Evolutionary conservation across 2,888 invertebrate genomes (phyloP).

Genomic region (Leptura quadrifasciata): DNA sequence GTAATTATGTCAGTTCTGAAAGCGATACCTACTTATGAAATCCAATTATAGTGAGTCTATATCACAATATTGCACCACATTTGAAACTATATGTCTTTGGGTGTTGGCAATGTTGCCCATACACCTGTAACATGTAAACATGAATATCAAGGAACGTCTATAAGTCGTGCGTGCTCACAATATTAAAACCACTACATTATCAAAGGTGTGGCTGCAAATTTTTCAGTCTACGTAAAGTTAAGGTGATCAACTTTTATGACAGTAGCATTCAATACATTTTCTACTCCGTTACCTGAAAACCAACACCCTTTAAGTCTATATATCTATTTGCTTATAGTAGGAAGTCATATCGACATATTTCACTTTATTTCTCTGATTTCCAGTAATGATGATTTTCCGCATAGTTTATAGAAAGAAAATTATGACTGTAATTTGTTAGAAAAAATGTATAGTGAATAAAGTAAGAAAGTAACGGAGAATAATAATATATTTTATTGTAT

Average conservation of each 20-base stretch:
- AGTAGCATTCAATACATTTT: not conserved
- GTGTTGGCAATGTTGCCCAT: conserved; percentile 7
- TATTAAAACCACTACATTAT: conserved; percentile 1
- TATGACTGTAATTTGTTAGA: not conserved
- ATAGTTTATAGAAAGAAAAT: not conserved
- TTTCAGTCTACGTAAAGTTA: conserved; percentile 1
- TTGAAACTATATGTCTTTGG: conserved; percentile 17
- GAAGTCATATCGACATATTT: not conserved
- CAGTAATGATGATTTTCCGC: not conserved
- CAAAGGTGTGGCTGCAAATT: conserved; percentile 1
- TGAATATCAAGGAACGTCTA: conserved; percentile 13
- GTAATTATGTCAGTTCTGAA: conserved; percentile 1
- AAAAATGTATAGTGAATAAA: too few species aligned
- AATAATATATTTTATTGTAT: too few species aligned
- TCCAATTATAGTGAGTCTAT: conserved; percentile 7
- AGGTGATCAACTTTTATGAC: conserved; percentile 3
- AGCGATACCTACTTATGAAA: not conserved
- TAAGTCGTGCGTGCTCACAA: conserved; percentile 3
- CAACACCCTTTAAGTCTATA: not conserved
- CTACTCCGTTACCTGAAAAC: not conserved
- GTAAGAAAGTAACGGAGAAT: too few species aligned
- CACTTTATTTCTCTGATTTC: not conserved
- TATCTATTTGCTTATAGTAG: not conserved
- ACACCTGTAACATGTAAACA: conserved; percentile 13
- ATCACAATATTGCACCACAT: conserved; percentile 4